Evolutionary conservation across 2,113 vertebrate genomes (phyloP).

Genomic region (Plecturocebus donacophilus): DNA sequence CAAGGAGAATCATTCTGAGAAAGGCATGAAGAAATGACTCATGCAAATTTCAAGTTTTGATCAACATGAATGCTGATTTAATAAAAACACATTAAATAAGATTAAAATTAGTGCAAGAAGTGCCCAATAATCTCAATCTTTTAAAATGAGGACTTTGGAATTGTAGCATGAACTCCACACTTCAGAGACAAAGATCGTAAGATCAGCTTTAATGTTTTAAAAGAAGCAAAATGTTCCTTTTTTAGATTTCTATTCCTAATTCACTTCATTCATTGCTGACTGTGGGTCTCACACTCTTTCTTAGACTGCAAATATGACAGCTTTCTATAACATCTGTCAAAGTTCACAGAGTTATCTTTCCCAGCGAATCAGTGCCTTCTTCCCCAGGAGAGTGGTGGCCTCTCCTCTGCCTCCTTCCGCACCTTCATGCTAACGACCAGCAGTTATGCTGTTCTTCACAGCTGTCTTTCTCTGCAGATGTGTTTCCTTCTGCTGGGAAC

Average conservation of each 20-base stretch:
- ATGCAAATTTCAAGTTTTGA: not conserved
- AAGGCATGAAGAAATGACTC: not conserved
- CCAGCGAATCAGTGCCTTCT: not conserved
- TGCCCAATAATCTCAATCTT: not conserved
- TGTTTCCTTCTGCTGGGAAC: not conserved
- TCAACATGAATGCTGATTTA: conserved; percentile 25
- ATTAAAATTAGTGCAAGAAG: not conserved
- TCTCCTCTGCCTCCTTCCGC: no score
- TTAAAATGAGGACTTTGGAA: not conserved
- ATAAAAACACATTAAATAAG: conserved; percentile 8
- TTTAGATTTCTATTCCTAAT: not conserved
- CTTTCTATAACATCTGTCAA: not conserved
- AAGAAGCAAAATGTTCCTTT: not conserved
- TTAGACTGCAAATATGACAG: not conserved
- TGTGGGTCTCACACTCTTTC: not conserved
- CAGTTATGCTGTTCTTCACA: not conserved
- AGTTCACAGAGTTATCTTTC: not conserved
- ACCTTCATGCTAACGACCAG: no score
- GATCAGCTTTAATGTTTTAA: not conserved
- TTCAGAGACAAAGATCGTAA: not conserved
- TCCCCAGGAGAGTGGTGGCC: no score
- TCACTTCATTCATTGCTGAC: not conserved
- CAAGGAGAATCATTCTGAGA: not conserved
- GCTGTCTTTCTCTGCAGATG: not conserved
- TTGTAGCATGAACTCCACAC: not conserved